A percentile compares a stretch with the other conserved stretches of the same genome.
Conservation (phyloP, 2,113 vertebrate species). For the Acanthisitta chloris region DNA sequence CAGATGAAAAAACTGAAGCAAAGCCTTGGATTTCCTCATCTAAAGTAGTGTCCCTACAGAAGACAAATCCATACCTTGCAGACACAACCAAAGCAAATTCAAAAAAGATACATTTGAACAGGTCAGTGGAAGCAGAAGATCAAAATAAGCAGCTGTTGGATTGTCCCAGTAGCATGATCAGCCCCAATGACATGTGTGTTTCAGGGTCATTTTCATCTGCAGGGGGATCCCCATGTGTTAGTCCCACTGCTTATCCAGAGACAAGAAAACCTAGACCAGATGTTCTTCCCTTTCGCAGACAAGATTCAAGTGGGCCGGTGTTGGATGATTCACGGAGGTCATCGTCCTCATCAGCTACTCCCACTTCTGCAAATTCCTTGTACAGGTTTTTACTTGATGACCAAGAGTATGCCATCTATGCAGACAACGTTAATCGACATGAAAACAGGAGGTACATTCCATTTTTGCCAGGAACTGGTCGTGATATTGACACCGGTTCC, state of each 20-base stretch:
- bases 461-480: constrained; percentile 89
- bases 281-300: constrained; percentile 85
- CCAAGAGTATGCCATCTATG: constrained; percentile 85
- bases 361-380: constrained; percentile 73
- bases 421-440: constrained; percentile 91
- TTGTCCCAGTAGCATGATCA: constrained; percentile 22
- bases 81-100: constrained; percentile 63
- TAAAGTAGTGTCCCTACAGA: constrained; percentile 45
- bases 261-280: constrained; percentile 79
- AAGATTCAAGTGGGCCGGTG: constrained; percentile 82
- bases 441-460: constrained; percentile 95
- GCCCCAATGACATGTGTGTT: constrained; percentile 43
- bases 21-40: constrained; percentile 59
- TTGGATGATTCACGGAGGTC: constrained; percentile 79
- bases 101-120: constrained; percentile 41
- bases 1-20: constrained; percentile 45
- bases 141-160: constrained; percentile 61
- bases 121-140: constrained; percentile 61
- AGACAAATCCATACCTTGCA: constrained; percentile 18
- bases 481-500: constrained; percentile 91
- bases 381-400: constrained; percentile 81
- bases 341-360: constrained; percentile 81
- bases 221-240: constrained; percentile 34
- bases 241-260: constrained; percentile 72
- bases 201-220: constrained; percentile 52